Percentiles rank a stretch among this genome's conserved stretches.
Conservation (phyloP, 2,888 invertebrate genomes). For the Sarcophaga rosellei region DNA sequence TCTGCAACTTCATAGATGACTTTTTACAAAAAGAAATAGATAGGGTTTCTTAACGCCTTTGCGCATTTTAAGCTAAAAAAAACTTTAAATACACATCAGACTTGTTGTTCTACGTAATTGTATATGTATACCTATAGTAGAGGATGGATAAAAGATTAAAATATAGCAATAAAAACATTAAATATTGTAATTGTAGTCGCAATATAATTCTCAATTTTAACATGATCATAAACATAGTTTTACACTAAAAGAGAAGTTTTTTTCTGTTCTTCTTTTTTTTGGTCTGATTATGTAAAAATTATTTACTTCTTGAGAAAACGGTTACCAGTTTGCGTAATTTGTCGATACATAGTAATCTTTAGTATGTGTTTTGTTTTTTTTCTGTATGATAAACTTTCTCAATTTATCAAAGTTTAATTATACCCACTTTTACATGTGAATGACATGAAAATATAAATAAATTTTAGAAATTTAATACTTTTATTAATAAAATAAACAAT, state of each 20-base stretch:
- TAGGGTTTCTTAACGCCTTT: constrained; percentile 12
- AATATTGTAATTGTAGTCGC: background rate
- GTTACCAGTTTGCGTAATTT: background rate
- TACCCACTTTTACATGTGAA: background rate
- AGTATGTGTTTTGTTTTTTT: no score
- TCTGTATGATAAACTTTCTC: background rate
- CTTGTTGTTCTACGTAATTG: constrained; percentile 54
- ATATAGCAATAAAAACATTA: background rate
- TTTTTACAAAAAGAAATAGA: constrained; percentile 38
- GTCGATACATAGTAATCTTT: background rate
- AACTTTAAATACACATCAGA: constrained; percentile 44
- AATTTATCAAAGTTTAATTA: background rate
- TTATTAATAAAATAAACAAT: background rate
- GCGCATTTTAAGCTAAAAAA: constrained; percentile 37
- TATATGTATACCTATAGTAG: constrained; percentile 4
- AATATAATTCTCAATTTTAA: background rate
- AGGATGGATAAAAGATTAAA: no score
- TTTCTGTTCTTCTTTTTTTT: background rate
- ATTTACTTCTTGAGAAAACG: background rate
- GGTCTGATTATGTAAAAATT: background rate
- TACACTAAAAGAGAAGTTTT: background rate
- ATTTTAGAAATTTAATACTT: background rate
- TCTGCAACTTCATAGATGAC: constrained; percentile 49
- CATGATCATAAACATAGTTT: background rate
- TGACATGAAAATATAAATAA: background rate